Percentiles rank a stretch among this genome's conserved stretches.
phyloP scores from a whole-genome alignment of 2,888 invertebrate genomes.

The Willowsia nigromaculata region DNA sequence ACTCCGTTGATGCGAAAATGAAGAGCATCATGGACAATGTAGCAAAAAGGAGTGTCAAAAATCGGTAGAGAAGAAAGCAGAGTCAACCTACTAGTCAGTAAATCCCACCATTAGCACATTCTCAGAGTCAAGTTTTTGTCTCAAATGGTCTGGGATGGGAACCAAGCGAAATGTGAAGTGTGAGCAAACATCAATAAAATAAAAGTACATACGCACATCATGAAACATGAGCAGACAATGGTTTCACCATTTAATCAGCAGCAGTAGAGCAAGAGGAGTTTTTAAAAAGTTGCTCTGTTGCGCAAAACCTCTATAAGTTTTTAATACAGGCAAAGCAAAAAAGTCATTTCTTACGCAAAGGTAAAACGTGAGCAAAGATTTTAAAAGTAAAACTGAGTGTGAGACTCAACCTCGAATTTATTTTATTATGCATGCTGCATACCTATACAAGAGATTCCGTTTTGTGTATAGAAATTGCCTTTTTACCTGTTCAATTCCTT shows the following conservation, averaged over 20 bases:
- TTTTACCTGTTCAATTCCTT: neutral
- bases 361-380: neutral
- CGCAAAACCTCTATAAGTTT: neutral
- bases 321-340: neutral
- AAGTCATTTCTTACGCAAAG: neutral
- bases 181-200: constrained; percentile 43
- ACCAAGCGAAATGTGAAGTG: neutral
- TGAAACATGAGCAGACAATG: neutral
- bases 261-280: neutral
- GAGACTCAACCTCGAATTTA: neutral
- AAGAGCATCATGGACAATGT: neutral
- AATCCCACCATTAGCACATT: neutral
- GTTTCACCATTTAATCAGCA: constrained; percentile 35
- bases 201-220: neutral
- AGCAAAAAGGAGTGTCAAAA: neutral
- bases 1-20: no score
- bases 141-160: neutral
- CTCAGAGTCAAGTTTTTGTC: constrained; percentile 1
- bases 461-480: neutral
- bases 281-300: constrained; percentile 8
- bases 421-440: neutral
- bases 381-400: neutral
- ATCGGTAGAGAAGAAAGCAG: neutral
- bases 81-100: neutral
- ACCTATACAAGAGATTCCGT: no score